Evolutionary conservation across 2,888 invertebrate genomes (phyloP), one percentile per base, ranked within the genome.

Genomic region (Mimumesa dahlbomi): DNA sequence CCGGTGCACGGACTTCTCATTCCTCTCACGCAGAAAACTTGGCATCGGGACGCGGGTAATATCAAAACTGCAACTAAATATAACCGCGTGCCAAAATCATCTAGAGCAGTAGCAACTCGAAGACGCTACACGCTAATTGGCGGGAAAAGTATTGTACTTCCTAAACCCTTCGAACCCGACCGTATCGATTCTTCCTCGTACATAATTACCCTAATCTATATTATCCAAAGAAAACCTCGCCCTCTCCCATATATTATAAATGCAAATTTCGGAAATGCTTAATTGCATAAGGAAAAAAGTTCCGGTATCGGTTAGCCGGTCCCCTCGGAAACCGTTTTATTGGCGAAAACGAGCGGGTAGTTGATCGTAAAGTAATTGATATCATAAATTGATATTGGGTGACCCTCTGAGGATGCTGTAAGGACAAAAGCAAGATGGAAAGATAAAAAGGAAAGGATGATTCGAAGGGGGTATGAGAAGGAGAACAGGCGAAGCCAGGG

Each of bases 381-480:
- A 77, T 70, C 67, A 64, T 62, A 67, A 77, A 73, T 78, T 79
- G 81, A 78, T 74, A 74, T 57, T 59, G 68, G 61, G 56, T 72
- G 76, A 66, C 57, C 54, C 54, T 70, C 62, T 65, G 42, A n/a
- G 40, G 49, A 45, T 54, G 65, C 50, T 46, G 46, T 36, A 16
- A 49, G 57, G 45, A 61, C 45, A 53, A 16, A 21, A 61, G 38
- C 40, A 7, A 7, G 64, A 52, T 43, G 54, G 62, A 50, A 46
- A 42, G 57, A 67, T 59, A 68, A 52, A 61, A 63, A 48, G 62
- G 58, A n/a, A 61, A 53, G 48, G 53, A 45, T 11, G 34, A 43
- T 29, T 14, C 19, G 29, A 21, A 50, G 45, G 22, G 50, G 29
- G 50, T 56, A 49, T 43, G 59, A 50, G 29, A 58, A 53, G 73